Evolutionary conservation across 2,797 vertebrate genomes (phyloP), one percentile per base, ranked within the genome.

Genomic region (Caiman crocodilus): DNA sequence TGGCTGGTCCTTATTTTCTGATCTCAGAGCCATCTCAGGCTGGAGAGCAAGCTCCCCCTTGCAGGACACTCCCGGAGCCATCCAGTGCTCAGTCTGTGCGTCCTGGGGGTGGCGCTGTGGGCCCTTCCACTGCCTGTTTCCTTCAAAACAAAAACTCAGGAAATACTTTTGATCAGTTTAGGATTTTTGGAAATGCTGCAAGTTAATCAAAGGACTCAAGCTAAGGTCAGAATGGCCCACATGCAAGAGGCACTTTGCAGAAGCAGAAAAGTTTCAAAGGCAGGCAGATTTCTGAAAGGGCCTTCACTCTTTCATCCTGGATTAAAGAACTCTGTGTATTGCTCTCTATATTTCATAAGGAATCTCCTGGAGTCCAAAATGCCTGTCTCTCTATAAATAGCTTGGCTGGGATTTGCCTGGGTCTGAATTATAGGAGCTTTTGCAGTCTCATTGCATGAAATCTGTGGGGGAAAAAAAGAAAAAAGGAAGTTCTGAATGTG

Each of bases 401-500:
- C 86, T 14, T 3, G 35, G 17, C 16, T 7, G 0, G 35, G 32
- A 20, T 2, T 26, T 21, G 14, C 50, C 18, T 15, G 79, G n/a
- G 14, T 16, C 28, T 14, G 4, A 4, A 9, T 6, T 73, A 4
- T 10, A 3, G 55, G 2, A 14, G 35, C 58, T 26, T 32, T 21
- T 23, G 60, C 65, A 65, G 35, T n/a, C 76, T 42, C 5, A 0
- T 3, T 35, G 80, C 20, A 4, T 42, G 1, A 2, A 60, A 12
- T 17, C 35, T 16, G 79, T 4, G 61, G 5, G 63, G 42, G 20
- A 2, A 3, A 7, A 21, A 25, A 16, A 1, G 25, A 4, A 0
- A 1, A 11, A 28, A 55, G 10, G 63, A 15, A 35, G 65, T 12
- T 61, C 16, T 5, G 76, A 17, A 1, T 0, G 77, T 28, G 85